These are phyloP conservation scores for Achroia grisella DNA, from an alignment of 1,140 invertebrate species.

Conservation along the genomic window DNA sequence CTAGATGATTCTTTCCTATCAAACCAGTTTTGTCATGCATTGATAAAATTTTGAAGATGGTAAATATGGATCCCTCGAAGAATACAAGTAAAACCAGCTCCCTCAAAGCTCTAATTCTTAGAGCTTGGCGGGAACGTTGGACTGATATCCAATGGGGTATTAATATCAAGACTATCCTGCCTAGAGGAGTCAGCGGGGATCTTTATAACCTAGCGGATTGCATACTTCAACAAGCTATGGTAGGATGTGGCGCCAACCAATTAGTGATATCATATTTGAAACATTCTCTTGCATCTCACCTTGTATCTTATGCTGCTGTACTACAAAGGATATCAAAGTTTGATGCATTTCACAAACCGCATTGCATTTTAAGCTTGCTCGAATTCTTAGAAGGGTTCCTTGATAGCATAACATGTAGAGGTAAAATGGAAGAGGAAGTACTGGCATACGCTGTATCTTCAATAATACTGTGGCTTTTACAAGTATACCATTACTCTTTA, in stretches of 20 bases:
- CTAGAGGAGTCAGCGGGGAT: constrained; percentile 90
- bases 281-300: constrained; percentile 91
- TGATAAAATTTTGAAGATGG: constrained; percentile 8
- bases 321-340: constrained; percentile 92
- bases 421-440: constrained; percentile 87
- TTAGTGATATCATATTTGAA: constrained; percentile 93
- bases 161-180: constrained; percentile 92
- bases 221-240: constrained; percentile 93
- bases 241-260: constrained; percentile 92
- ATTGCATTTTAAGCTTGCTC: constrained; percentile 89
- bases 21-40: no score
- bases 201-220: constrained; percentile 94
- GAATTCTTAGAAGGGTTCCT: constrained; percentile 90
- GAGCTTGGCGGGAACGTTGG: constrained; percentile 96
- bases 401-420: constrained; percentile 78
- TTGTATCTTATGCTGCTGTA: constrained; percentile 93
- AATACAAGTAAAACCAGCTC: constrained; percentile 89
- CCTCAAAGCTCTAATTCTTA: constrained; percentile 87
- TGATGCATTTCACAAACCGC: constrained; percentile 89
- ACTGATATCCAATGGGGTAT: constrained; percentile 96
- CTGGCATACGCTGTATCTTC: constrained; percentile 84
- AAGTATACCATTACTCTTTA: constrained; percentile 81
- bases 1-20: no score
- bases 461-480: constrained; percentile 87
- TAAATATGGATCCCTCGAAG: constrained; percentile 79